phyloP scores from a whole-genome alignment of 1,140 invertebrate species.

The Sitodiplosis mosellana region DNA sequence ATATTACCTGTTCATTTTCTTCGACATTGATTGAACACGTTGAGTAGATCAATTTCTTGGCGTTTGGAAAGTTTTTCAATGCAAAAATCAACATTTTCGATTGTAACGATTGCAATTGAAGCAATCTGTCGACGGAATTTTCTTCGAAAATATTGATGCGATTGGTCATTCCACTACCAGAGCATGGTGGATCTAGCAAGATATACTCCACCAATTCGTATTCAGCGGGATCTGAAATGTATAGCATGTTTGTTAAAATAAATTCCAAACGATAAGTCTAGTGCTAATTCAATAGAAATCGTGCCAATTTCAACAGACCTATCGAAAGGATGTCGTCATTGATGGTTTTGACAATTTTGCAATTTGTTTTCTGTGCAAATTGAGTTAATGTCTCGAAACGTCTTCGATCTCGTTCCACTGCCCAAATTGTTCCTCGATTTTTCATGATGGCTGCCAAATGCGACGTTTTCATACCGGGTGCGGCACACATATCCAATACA shows the following conservation, averaged over 20 bases:
- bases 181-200: conserved; percentile 88
- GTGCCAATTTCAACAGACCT: conserved; percentile 16
- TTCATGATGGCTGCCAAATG: conserved; percentile 68
- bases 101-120: conserved; percentile 63
- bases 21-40: conserved; percentile 79
- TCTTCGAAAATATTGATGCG: conserved; percentile 23
- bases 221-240: background rate
- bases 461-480: conserved; percentile 90
- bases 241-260: background rate
- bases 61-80: conserved; percentile 60
- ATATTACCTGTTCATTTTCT: conserved; percentile 78
- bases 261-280: background rate
- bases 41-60: conserved; percentile 78
- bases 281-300: background rate
- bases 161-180: conserved; percentile 67
- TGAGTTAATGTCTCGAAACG: conserved; percentile 45
- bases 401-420: conserved; percentile 54
- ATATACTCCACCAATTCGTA: conserved; percentile 44
- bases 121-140: conserved; percentile 31
- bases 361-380: conserved; percentile 40
- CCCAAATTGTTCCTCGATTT: conserved; percentile 63
- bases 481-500: conserved; percentile 84
- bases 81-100: conserved; percentile 69
- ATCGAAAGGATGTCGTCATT: conserved; percentile 54
- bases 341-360: conserved; percentile 42